Evolutionary conservation across 2,113 vertebrate species (phyloP).

Genomic region (Malurus alboscapulatus): DNA sequence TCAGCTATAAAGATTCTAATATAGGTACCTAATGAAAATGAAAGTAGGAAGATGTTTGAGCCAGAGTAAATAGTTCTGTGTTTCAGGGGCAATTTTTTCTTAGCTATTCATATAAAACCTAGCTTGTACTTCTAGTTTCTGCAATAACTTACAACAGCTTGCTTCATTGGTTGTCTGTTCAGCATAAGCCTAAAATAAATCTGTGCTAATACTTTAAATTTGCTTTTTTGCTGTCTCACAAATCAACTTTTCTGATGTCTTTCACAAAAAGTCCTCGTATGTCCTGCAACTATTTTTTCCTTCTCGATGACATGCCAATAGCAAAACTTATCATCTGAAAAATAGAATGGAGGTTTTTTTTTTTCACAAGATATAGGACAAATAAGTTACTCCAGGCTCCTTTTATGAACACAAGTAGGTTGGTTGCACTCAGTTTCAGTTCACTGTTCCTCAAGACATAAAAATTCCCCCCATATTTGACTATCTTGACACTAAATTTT

Average conservation of each 20-base stretch:
- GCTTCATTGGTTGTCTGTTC: neutral
- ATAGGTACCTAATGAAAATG: neutral
- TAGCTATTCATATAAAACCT: neutral
- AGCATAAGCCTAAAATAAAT: neutral
- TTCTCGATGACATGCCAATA: fast-evolving
- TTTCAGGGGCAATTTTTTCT: neutral
- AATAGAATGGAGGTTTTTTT: neutral
- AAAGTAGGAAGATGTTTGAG: neutral
- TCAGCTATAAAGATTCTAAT: neutral
- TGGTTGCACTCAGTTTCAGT: neutral
- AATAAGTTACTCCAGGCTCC: neutral
- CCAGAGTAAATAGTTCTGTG: neutral
- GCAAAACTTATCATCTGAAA: neutral
- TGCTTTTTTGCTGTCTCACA: neutral
- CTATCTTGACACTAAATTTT: neutral
- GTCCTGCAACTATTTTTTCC: neutral
- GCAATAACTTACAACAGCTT: neutral
- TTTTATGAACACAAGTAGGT: neutral
- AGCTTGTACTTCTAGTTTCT: neutral
- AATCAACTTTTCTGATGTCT: neutral
- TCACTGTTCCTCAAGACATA: neutral
- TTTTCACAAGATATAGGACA: neutral
- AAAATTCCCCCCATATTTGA: neutral
- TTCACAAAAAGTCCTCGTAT: neutral
- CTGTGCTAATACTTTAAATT: neutral